Base-by-base conservation (phyloP, 2,888 invertebrate genomes). In the Notodonta dromedarius region DNA sequence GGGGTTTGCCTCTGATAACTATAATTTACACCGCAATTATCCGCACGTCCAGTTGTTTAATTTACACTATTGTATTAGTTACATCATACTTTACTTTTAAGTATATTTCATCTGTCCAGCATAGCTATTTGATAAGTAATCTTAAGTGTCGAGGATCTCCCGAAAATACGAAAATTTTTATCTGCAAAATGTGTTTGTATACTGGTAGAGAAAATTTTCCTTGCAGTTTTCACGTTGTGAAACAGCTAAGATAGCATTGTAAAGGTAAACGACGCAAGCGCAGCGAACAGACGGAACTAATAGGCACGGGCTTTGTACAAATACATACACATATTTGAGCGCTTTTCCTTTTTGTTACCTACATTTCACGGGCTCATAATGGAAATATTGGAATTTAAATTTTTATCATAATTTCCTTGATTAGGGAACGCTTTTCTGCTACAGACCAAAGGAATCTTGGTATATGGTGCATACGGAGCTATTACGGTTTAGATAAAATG, bases 221-320 rank as follows among this genome's bases (percentile, higher is more conserved):
- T 7, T 16, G 16, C n/a, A n/a, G 14, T 48, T 48, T n/a, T 11
- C 50, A 16, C 9, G 14, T 50, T 16, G 12, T 16, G 5, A 24
- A 24, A 24, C 24, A 50, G 11, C 16, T 9, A 50, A 1, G 50
- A 16, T 50, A 53, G 12, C 58, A 8, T 6, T 71, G 62, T 62
- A 24, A 60, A 61, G 53, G 57, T 56, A 53, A 61, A 56, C 50
- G 50, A 14, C 59, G 54, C 39, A 42, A 46, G 50, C 61, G 64
- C 59, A 35, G 60, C 63, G 67, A 73, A 70, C 62, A 59, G 58
- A 61, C 63, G 69, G 59, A 73, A 73, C 71, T 65, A 73, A 70
- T 71, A 56, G 57, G 56, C 57, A 56, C 24, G 46, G 66, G 71
- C 59, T 60, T 58, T 59, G 62, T 58, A 9, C 59, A 69, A 70